phyloP scores from a whole-genome alignment of 2,888 invertebrate genomes.

The Abrostola triplasia region DNA sequence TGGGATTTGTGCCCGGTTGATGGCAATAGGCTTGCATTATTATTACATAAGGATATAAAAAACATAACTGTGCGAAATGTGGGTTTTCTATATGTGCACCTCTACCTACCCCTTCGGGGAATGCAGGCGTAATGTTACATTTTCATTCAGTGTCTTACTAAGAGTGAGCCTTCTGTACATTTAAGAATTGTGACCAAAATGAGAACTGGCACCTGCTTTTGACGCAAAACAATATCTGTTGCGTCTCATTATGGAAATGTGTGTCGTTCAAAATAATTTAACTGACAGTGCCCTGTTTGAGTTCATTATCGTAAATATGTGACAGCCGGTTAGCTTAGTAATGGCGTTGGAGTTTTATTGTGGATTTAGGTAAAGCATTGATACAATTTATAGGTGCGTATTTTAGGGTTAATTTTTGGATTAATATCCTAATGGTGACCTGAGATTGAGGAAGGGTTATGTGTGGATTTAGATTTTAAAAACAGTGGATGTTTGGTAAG shows the following conservation, averaged over 20 bases:
- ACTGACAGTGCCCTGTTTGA: conserved; percentile 26
- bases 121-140: no score
- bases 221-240: conserved; percentile 53
- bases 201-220: conserved; percentile 48
- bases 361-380: conserved; percentile 2
- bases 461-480: not conserved
- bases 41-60: no score
- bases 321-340: conserved; percentile 24
- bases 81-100: not conserved
- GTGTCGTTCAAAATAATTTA: conserved; percentile 47
- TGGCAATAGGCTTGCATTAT: no score
- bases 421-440: conserved; percentile 1
- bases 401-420: conserved; percentile 5
- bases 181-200: conserved; percentile 12
- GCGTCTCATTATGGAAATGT: conserved; percentile 50
- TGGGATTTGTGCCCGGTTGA: no score
- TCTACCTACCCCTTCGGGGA: no score
- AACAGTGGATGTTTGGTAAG: not conserved
- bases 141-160: not conserved
- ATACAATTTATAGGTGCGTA: conserved; percentile 23
- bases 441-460: not conserved
- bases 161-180: conserved; percentile 27
- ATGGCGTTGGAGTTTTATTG: conserved; percentile 29
- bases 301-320: conserved; percentile 43
- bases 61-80: no score